These are phyloP conservation scores for Xestoiulus laeticollis DNA, from an alignment of 2,888 invertebrate genomes.

Conservation along the genomic window DNA sequence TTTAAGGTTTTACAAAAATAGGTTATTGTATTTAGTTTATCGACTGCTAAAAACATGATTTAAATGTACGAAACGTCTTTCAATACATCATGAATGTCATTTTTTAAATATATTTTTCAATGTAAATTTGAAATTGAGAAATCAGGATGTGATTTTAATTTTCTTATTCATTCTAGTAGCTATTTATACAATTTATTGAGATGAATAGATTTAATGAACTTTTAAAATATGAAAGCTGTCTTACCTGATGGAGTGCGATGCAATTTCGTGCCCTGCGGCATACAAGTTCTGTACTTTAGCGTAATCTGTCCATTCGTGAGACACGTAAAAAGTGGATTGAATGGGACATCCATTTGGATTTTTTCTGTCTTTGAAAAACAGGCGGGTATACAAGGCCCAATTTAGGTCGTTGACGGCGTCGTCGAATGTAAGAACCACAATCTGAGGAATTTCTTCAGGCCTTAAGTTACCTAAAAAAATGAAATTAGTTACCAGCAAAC, in stretches of 20 bases:
- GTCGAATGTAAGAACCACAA: slow-evolving; percentile 91
- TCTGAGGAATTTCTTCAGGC: slow-evolving; percentile 86
- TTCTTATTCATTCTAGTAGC: not conserved
- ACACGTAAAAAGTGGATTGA: slow-evolving; percentile 68
- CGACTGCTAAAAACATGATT: not conserved
- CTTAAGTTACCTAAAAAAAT: slow-evolving; percentile 76
- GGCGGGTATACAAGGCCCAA: slow-evolving; percentile 87
- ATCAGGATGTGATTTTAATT: not conserved
- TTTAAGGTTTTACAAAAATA: not conserved
- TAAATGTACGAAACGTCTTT: not conserved
- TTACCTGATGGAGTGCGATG: slow-evolving; percentile 87
- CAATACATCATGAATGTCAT: not conserved
- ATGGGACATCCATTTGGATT: slow-evolving; percentile 72
- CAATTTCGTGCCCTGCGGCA: slow-evolving; percentile 94
- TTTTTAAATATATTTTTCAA: not conserved
- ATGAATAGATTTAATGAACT: not conserved
- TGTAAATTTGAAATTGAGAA: not conserved
- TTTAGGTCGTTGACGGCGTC: slow-evolving; percentile 95
- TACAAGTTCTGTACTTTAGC: slow-evolving; percentile 96
- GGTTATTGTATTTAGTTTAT: not conserved
- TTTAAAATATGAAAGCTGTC: slow-evolving; percentile 42
- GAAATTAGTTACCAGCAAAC: slow-evolving; percentile 5
- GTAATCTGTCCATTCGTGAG: slow-evolving; percentile 94
- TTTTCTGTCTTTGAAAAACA: slow-evolving; percentile 73
- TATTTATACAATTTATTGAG: not conserved